Base-by-base conservation (phyloP, 2,888 invertebrate species). In the Mythimna albipuncta region DNA sequence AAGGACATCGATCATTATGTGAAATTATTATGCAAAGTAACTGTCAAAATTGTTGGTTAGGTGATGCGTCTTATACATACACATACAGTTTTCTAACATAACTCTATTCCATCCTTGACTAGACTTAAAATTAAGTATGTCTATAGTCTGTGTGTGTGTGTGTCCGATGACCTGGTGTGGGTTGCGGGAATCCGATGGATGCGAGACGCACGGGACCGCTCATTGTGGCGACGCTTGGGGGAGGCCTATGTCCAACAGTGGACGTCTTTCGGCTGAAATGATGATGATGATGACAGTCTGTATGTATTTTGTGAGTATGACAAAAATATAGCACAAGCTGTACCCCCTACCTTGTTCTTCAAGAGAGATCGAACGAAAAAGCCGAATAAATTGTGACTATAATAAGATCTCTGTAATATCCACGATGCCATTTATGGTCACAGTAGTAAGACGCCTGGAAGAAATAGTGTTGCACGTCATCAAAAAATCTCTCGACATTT, bases 1-100 rank as follows among this genome's bases (percentile, higher is more conserved):
- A 67, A 54, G 57, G 6, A 4, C 10, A 68, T 63, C 54, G 10
- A 73, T 77, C 69, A 58, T 41, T 7, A 0, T 32, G 65, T 4
- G 11, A 72, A 66, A 67, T 73, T 50, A 52, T 54, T 67, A 81
- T 81, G 73, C 47, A 57, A 66, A 66, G 13, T n/a, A 6, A 61
- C 11, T 4, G 21, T 16, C 13, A 6, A 71, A 55, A 44, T 55
- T 54, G 5, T 52, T 38, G 4, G 35, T 19, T 19, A 58, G 58
- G n/a, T 54, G 21, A 54, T 54, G 7, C 50, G 6, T 52, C 19
- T 52, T 52, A 50, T 50, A 6, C 4, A 16, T 47, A 50, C 19
- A 50, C 7, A 6, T 16, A 1, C 47, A 47, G 16, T 47, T 47
- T 47, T 47, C 1, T 16, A 47, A 47, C 44, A 13, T 2, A 50